Conservation (phyloP, 2,797 vertebrate genomes). For the Uromys caudimaculatus region DNA sequence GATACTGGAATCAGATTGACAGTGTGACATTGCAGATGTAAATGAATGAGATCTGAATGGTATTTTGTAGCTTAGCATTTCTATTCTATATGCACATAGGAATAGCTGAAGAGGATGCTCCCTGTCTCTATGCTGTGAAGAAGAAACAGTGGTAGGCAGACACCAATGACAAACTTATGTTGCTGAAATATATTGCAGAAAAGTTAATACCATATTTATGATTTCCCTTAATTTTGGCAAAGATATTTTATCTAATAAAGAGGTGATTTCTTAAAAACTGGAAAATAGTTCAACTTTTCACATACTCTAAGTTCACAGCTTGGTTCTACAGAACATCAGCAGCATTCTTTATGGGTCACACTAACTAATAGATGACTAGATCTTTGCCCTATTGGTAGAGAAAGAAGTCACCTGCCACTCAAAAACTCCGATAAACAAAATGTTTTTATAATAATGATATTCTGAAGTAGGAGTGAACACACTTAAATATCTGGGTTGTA, state of each 20-base stretch:
- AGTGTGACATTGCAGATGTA: background rate
- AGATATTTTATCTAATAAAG: background rate
- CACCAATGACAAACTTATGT: background rate
- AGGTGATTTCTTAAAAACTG: background rate
- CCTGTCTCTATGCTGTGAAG: background rate
- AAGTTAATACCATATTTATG: background rate
- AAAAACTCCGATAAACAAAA: background rate
- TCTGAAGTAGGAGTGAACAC: background rate
- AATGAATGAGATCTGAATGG: background rate
- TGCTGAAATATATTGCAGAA: background rate
- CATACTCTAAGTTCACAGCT: background rate
- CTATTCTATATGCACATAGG: background rate
- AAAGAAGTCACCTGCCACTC: background rate
- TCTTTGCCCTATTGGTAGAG: background rate
- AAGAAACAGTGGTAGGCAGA: background rate
- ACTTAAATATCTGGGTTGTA: background rate
- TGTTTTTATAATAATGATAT: background rate
- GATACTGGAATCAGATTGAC: background rate
- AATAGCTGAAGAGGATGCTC: background rate
- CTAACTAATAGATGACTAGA: background rate
- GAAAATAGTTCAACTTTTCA: background rate
- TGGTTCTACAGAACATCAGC: background rate
- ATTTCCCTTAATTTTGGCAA: background rate
- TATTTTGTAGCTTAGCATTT: background rate
- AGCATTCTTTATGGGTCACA: background rate